Conservation (phyloP, 2,888 invertebrate species). For the Eutolmus rufibarbis region DNA sequence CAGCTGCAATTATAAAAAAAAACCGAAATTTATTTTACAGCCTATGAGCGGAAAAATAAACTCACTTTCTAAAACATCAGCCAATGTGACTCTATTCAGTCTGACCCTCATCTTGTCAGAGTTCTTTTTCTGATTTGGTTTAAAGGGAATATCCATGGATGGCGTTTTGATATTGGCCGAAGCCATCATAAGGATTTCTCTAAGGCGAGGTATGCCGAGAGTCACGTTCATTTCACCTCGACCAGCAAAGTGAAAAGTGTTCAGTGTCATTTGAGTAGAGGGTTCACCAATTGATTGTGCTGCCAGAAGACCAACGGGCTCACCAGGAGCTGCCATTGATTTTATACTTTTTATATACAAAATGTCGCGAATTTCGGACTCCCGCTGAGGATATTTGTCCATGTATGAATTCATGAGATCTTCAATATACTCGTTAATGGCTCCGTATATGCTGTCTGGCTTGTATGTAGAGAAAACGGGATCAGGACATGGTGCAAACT, state of each 20-base stretch:
- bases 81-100: conserved; percentile 79
- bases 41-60: neutral
- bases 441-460: conserved; percentile 81
- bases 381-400: conserved; percentile 61
- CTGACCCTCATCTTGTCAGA: conserved; percentile 76
- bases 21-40: neutral
- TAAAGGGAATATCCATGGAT: conserved; percentile 92
- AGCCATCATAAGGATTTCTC: conserved; percentile 97
- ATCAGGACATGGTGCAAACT: conserved; percentile 71
- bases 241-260: conserved; percentile 99
- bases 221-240: conserved; percentile 99
- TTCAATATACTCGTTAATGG: conserved; percentile 83
- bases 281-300: conserved; percentile 99
- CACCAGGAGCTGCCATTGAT: conserved; percentile 86
- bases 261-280: conserved; percentile 99
- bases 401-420: conserved; percentile 70
- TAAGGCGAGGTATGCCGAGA: conserved; percentile 95
- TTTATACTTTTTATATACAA: conserved; percentile 79
- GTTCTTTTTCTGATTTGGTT: conserved; percentile 64
- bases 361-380: conserved; percentile 70
- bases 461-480: conserved; percentile 75
- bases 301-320: conserved; percentile 94
- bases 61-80: conserved; percentile 76
- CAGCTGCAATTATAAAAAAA: conserved; percentile 53
- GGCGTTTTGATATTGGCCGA: conserved; percentile 94